Conservation (phyloP, 2,797 vertebrate species). For the Arvicola amphibius region DNA sequence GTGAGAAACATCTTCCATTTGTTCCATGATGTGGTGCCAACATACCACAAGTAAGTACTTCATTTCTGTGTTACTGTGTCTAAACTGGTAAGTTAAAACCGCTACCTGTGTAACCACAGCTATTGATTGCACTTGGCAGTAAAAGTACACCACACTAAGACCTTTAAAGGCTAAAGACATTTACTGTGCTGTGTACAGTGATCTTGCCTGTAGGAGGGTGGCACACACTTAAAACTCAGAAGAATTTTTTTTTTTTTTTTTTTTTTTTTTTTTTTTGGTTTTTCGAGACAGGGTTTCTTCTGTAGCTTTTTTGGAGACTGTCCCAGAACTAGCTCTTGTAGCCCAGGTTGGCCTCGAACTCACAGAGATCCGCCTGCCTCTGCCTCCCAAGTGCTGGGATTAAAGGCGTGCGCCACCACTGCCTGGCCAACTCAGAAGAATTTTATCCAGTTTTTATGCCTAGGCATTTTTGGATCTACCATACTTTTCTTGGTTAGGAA, state of each 20-base stretch:
- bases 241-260: too few relatives aligned
- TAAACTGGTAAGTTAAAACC: conserved; percentile 10
- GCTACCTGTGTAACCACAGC: background rate
- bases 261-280: too few relatives aligned
- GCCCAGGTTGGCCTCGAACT: too few relatives aligned
- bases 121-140: conserved; percentile 36
- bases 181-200: background rate
- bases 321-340: too few relatives aligned
- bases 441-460: background rate
- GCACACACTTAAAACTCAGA: conserved; percentile 40
- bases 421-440: conserved; percentile 13
- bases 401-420: too few relatives aligned
- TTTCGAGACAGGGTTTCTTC: too few relatives aligned
- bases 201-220: background rate
- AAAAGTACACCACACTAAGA: background rate
- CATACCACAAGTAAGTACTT: conserved; percentile 94
- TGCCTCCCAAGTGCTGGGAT: too few relatives aligned
- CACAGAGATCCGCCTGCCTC: too few relatives aligned
- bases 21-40: conserved; percentile 98
- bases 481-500: conserved; percentile 29
- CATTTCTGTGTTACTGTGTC: background rate
- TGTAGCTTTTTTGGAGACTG: too few relatives aligned
- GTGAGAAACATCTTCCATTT: conserved; percentile 98
- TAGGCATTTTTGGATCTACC: conserved; percentile 14
- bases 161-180: conserved; percentile 25